These are phyloP conservation scores for Halcyon chelicuti DNA, from an alignment of 2,797 vertebrate genomes.

Conservation along the genomic window DNA sequence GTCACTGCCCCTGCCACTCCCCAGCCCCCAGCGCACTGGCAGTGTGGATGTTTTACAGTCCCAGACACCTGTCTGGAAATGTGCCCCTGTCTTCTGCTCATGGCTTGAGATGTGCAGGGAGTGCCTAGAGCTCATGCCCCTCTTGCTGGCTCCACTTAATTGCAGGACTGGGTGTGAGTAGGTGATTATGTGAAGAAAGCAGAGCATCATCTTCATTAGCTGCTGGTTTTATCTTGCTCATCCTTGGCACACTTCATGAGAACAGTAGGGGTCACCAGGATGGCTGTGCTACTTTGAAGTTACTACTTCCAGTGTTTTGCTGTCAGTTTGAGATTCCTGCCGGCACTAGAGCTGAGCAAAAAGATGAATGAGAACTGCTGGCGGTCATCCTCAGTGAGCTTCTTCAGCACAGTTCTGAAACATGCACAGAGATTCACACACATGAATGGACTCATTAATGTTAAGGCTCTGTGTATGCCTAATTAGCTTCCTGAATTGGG, in stretches of 20 bases:
- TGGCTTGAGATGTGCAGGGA: neutral
- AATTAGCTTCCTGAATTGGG: conserved; percentile 11
- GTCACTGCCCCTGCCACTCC: neutral
- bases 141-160: neutral
- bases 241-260: neutral
- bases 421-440: neutral
- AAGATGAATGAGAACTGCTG: neutral
- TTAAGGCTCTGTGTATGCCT: neutral
- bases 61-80: neutral
- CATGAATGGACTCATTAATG: neutral
- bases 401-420: neutral
- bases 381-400: neutral
- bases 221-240: neutral
- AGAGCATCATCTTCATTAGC: neutral
- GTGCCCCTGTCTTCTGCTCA: neutral
- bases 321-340: neutral
- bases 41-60: neutral
- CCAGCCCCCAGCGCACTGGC: rapidly evolving
- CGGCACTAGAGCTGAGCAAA: neutral
- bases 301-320: neutral
- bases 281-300: neutral
- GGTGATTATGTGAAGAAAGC: neutral
- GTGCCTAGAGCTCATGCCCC: neutral
- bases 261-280: neutral
- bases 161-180: neutral